These are phyloP conservation scores for Cardiocondyla obscurior DNA, from an alignment of 1,140 invertebrate genomes.

Conservation along the genomic window DNA sequence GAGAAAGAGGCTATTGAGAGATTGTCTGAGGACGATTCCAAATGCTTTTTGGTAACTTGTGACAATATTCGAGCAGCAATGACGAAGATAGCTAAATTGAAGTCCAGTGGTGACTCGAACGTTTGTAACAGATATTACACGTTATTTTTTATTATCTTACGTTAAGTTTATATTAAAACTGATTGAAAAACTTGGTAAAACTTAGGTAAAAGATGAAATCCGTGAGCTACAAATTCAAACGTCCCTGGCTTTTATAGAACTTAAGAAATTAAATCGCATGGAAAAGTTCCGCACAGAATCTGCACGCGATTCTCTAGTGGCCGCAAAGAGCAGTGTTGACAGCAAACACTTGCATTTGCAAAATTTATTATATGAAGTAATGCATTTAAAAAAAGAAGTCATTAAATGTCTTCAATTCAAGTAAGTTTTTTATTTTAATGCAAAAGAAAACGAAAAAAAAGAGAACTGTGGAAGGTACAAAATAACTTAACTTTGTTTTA, in stretches of 20 bases:
- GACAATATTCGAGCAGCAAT: slow-evolving; percentile 87
- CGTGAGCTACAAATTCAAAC: slow-evolving; percentile 88
- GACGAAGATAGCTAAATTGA: slow-evolving; percentile 87
- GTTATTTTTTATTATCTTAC: slow-evolving; percentile 9
- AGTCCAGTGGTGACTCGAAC: slow-evolving; percentile 84
- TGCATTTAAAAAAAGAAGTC: slow-evolving; percentile 97
- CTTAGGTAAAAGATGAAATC: slow-evolving; percentile 86
- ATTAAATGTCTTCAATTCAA: slow-evolving; percentile 96
- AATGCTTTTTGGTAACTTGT: slow-evolving; percentile 88
- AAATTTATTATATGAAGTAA: slow-evolving; percentile 97
- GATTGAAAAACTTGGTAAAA: slow-evolving; percentile 65
- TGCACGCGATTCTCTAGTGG: slow-evolving; percentile 90
- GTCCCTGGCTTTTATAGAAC: slow-evolving; percentile 89
- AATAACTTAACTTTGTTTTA: slow-evolving; percentile 78
- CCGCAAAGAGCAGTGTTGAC: slow-evolving; percentile 94
- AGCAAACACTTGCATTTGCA: slow-evolving; percentile 95
- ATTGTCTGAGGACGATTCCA: slow-evolving; percentile 87
- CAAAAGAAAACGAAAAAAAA: slow-evolving; percentile 8
- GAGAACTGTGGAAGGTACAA: no score
- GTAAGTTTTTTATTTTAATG: slow-evolving; percentile 82
- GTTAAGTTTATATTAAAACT: neutral
- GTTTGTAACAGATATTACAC: slow-evolving; percentile 71
- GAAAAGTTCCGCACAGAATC: slow-evolving; percentile 94
- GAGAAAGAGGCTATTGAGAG: slow-evolving; percentile 89
- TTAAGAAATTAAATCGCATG: slow-evolving; percentile 96